Conservation (phyloP, 2,888 invertebrate genomes). For the Cremastinae sp. region DNA sequence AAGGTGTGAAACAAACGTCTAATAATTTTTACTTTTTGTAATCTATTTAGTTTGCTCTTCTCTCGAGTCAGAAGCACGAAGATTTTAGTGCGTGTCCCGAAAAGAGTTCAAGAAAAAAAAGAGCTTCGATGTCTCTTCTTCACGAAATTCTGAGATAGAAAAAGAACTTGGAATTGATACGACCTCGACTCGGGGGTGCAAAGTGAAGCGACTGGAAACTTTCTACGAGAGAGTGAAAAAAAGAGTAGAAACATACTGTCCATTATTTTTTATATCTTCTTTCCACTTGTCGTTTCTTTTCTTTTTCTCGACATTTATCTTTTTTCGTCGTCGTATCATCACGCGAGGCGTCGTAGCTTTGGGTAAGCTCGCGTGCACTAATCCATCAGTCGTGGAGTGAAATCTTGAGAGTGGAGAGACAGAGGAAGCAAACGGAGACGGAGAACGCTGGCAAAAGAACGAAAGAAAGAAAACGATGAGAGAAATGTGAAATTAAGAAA, state of each 20-base stretch:
- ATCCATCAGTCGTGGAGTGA: slow-evolving; percentile 58
- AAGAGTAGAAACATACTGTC: slow-evolving; percentile 39
- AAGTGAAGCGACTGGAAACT: slow-evolving; percentile 30
- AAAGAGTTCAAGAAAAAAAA: too few relatives aligned
- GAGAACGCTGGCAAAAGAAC: too few relatives aligned
- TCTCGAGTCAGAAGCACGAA: too few relatives aligned
- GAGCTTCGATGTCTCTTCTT: too few relatives aligned
- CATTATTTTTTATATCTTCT: slow-evolving; percentile 3
- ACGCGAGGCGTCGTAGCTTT: slow-evolving; percentile 29
- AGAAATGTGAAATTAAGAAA: too few relatives aligned
- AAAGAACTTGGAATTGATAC: too few relatives aligned
- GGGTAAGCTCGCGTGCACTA: slow-evolving; percentile 62
- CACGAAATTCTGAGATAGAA: too few relatives aligned
- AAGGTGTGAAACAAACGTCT: slow-evolving; percentile 61
- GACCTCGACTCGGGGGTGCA: slow-evolving; percentile 30
- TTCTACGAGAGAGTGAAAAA: slow-evolving; percentile 25
- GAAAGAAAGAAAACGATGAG: too few relatives aligned
- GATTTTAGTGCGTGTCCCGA: too few relatives aligned
- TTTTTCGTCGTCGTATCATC: slow-evolving; percentile 2
- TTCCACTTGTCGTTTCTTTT: neutral
- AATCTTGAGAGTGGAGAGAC: slow-evolving; percentile 62
- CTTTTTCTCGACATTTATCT: neutral
- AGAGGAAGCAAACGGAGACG: too few relatives aligned
- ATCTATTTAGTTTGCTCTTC: slow-evolving; percentile 32
- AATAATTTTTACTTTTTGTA: slow-evolving; percentile 40